Percentiles rank a stretch among this genome's conserved stretches.
Conservation (phyloP, 2,888 invertebrate genomes). For the Agonopterix arenella region DNA sequence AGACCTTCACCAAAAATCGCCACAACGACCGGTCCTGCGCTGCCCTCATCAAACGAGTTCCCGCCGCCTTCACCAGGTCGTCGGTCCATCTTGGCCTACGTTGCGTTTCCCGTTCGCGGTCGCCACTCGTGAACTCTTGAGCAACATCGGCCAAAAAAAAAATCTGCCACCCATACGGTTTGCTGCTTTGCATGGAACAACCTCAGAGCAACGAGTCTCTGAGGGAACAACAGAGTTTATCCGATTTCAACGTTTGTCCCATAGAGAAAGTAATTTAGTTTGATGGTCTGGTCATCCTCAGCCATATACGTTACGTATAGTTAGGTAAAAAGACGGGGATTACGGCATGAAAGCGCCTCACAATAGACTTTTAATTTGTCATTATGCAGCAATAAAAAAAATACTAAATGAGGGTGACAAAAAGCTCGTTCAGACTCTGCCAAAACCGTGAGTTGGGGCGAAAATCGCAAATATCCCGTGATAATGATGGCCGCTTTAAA, state of each 20-base stretch:
- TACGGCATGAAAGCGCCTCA: slow-evolving; percentile 65
- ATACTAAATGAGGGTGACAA: slow-evolving; percentile 70
- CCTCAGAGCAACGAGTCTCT: no score
- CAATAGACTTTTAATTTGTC: slow-evolving; percentile 75
- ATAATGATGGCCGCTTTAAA: slow-evolving; percentile 75
- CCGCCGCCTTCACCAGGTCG: not conserved
- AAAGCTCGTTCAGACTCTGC: slow-evolving; percentile 65
- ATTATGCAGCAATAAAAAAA: slow-evolving; percentile 75
- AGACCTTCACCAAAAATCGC: not conserved
- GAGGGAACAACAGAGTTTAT: no score
- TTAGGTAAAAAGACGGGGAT: no score
- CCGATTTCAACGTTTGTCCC: no score
- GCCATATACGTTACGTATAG: no score
- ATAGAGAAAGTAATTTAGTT: no score
- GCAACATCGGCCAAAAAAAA: slow-evolving; percentile 38
- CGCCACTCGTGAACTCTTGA: no score
- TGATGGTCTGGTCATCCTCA: no score
- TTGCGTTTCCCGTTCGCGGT: no score
- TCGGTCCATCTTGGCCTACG: not conserved
- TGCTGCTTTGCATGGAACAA: no score
- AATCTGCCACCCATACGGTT: no score
- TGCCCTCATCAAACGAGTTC: not conserved
- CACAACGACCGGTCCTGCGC: not conserved
- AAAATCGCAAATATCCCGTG: slow-evolving; percentile 72
- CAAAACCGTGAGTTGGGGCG: slow-evolving; percentile 71